Percentiles rank a stretch among this genome's conserved stretches.
These are phyloP conservation scores for Pygmarrhopalites habei DNA, from an alignment of 1,140 invertebrate genomes.

Conservation along the genomic window DNA sequence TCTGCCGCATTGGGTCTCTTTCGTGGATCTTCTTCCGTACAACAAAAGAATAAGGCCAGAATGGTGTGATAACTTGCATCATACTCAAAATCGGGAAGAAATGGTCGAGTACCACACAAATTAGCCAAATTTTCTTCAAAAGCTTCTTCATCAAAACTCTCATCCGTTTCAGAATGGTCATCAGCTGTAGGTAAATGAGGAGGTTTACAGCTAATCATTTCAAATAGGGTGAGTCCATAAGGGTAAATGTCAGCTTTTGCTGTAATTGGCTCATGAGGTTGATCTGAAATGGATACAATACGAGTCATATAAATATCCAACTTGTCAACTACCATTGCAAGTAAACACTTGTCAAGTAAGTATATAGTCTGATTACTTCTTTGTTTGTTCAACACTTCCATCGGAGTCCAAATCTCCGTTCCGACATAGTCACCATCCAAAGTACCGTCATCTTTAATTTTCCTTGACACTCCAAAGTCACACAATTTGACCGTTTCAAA, in stretches of 20 bases:
- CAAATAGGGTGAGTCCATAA: conserved; percentile 68
- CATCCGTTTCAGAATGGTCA: conserved; percentile 6
- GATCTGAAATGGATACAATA: too few relatives aligned
- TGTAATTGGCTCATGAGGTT: conserved; percentile 46
- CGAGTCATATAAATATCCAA: too few relatives aligned
- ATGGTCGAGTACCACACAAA: conserved; percentile 51
- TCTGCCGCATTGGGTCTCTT: conserved; percentile 56
- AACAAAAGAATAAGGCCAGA: conserved; percentile 61
- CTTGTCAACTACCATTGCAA: too few relatives aligned
- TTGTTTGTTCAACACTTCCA: conserved; percentile 4
- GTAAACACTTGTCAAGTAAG: too few relatives aligned
- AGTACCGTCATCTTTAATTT: conserved; percentile 56
- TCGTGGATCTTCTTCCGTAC: conserved; percentile 56
- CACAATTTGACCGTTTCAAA: conserved; percentile 70
- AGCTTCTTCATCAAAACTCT: conserved; percentile 29
- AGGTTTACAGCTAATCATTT: conserved; percentile 64
- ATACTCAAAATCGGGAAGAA: conserved; percentile 57
- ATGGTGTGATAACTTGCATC: conserved; percentile 55
- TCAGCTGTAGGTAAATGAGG: conserved; percentile 49
- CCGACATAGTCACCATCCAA: conserved; percentile 53
- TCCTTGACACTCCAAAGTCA: conserved; percentile 74
- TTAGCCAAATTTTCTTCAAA: conserved; percentile 32
- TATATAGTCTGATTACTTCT: conserved; percentile 2
- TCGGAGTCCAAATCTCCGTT: conserved; percentile 47
- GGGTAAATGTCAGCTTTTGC: conserved; percentile 72